phyloP scores from a whole-genome alignment of 2,113 vertebrate species.

The Myodes glareolus region DNA sequence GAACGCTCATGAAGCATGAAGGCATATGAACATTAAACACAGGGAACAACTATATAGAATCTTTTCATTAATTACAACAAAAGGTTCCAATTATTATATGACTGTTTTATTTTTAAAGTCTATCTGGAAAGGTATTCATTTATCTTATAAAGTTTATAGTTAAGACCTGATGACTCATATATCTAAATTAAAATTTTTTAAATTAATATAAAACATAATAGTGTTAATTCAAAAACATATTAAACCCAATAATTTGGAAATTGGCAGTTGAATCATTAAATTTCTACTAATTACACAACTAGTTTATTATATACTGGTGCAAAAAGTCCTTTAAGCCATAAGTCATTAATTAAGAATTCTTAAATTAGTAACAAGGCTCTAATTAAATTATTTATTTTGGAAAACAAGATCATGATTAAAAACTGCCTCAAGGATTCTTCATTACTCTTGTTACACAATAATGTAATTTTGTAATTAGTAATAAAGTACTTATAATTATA shows the following conservation, averaged over 20 bases:
- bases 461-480: conserved; percentile 60
- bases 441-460: conserved; percentile 56
- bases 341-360: conserved; percentile 65
- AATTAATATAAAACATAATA: conserved; percentile 11
- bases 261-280: conserved; percentile 48
- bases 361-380: conserved; percentile 56
- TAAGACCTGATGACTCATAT: background rate
- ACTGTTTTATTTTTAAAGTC: background rate
- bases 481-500: conserved; percentile 38
- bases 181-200: conserved; percentile 29
- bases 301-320: conserved; percentile 36
- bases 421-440: conserved; percentile 61
- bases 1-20: background rate
- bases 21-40: background rate
- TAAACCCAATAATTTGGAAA: conserved; percentile 55
- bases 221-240: conserved; percentile 63
- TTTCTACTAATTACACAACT: conserved; percentile 48
- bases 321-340: conserved; percentile 60
- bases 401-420: conserved; percentile 53
- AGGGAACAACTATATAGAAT: background rate
- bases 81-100: background rate
- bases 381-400: conserved; percentile 63
- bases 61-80: conserved; percentile 36
- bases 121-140: background rate
- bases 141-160: conserved; percentile 2